phyloP scores from a whole-genome alignment of 1,140 invertebrate genomes.

The Trissolcus basalis region DNA sequence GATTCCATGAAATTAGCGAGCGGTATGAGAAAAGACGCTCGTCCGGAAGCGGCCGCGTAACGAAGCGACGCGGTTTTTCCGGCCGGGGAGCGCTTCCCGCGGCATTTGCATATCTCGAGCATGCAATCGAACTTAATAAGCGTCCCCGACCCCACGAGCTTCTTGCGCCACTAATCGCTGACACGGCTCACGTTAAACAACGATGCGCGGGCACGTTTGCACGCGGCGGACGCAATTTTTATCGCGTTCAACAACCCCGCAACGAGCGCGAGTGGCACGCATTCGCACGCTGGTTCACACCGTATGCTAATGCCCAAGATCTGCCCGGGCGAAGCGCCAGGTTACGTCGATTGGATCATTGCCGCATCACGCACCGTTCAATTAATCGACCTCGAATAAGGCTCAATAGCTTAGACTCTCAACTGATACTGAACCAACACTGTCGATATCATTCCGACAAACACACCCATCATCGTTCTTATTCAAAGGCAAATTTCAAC shows the following conservation, averaged over 20 bases:
- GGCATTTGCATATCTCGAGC: constrained; percentile 56
- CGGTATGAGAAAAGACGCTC: constrained; percentile 46
- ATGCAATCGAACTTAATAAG: constrained; percentile 58
- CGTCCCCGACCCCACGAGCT: constrained; percentile 15
- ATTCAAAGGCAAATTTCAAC: no score
- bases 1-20: constrained; percentile 6
- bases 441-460: constrained; percentile 24
- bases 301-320: constrained; percentile 45
- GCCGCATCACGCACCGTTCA: constrained; percentile 34
- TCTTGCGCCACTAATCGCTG: constrained; percentile 27
- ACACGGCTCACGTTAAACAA: constrained; percentile 27
- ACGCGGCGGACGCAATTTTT: constrained; percentile 36
- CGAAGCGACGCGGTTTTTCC: constrained; percentile 46
- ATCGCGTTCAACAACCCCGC: constrained; percentile 51
- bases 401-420: constrained; percentile 17
- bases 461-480: constrained; percentile 16
- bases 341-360: constrained; percentile 51
- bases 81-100: constrained; percentile 27
- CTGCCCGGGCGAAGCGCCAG: constrained; percentile 29
- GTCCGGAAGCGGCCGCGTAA: constrained; percentile 30
- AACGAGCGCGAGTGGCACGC: constrained; percentile 33
- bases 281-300: constrained; percentile 45
- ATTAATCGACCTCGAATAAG: constrained; percentile 41
- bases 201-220: constrained; percentile 46
- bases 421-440: constrained; percentile 32